These are phyloP conservation scores for Mionectes olivaceus DNA, from an alignment of 2,797 vertebrate species.

Conservation along the genomic window DNA sequence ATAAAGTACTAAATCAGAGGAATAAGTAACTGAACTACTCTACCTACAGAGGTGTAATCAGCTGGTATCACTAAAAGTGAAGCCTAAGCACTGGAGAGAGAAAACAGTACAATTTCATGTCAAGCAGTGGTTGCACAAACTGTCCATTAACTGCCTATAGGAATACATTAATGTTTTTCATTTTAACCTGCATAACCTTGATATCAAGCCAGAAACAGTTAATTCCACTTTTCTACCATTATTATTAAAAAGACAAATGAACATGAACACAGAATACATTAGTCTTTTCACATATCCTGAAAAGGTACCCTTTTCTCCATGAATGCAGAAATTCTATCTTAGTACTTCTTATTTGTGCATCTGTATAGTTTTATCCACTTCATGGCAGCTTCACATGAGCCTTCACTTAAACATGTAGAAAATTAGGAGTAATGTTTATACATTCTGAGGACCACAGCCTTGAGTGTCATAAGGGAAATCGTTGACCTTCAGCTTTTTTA, in stretches of 20 bases:
- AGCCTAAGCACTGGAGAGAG: background rate
- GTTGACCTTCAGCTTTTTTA: background rate
- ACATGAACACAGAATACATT: background rate
- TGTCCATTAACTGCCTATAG: background rate
- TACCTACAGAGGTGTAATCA: background rate
- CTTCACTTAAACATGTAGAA: background rate
- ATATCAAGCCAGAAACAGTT: background rate
- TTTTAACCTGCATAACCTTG: background rate
- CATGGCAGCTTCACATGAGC: background rate
- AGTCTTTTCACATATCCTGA: background rate
- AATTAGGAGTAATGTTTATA: background rate
- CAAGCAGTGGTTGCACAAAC: background rate
- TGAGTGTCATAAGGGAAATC: background rate
- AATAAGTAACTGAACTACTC: background rate
- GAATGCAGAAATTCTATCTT: background rate
- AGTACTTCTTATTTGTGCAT: background rate
- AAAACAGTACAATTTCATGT: background rate
- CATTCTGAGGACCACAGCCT: background rate
- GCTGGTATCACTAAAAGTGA: background rate
- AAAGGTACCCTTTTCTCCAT: background rate
- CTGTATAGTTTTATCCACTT: background rate
- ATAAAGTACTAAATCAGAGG: background rate
- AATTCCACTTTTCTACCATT: background rate
- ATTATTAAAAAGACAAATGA: background rate
- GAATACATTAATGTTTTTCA: background rate